Evolutionary conservation across 2,888 invertebrate genomes (phyloP), one percentile per base, ranked within the genome.

Genomic region (Gordius sp.): DNA sequence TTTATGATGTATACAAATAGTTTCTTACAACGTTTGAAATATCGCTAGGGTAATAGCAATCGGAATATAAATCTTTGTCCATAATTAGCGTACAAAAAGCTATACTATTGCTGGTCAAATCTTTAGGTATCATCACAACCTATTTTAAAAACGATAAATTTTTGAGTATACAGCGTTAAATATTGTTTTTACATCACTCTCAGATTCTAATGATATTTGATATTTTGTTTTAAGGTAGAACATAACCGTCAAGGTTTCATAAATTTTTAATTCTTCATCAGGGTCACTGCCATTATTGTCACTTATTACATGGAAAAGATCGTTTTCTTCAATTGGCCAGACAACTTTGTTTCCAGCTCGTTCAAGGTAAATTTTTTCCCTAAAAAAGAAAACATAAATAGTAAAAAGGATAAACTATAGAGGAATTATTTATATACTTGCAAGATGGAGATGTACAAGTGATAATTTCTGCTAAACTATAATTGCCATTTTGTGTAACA

Each of bases 161-260:
- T 47, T 13, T 13, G n/a, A 33, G n/a, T 33, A 13, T 8, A 47
- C 39, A 33, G 39, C 39, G n/a, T 13, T 33, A 33, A 13, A 8
- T 8, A 47, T 18, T n/a, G 20, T 47, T 4, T 18, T 47, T 47
- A 47, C 47, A 20, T 47, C 20, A 23, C 47, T 47, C 13, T 47
- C 47, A 4, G 47, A 13, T n/a, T 8, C 20, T 18, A 47, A 47
- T 4, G n/a, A 4, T 4, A 47, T 47, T 18, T 47, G 4, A 47
- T n/a, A 47, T 20, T 47, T 47, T n/a, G 20, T n/a, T 47, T 47
- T 47, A 20, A 47, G 47, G 20, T 47, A 47, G 20, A n/a, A 47
- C 20, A 47, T 18, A n/a, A 47, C 20, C 20, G 47, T n/a, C 47
- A 47, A 47, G 8, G 20, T 47, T 47, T 20, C 16, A 47, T n/a